Base-by-base conservation (phyloP, 1,140 invertebrate species). In the Aphidius gifuensis region DNA sequence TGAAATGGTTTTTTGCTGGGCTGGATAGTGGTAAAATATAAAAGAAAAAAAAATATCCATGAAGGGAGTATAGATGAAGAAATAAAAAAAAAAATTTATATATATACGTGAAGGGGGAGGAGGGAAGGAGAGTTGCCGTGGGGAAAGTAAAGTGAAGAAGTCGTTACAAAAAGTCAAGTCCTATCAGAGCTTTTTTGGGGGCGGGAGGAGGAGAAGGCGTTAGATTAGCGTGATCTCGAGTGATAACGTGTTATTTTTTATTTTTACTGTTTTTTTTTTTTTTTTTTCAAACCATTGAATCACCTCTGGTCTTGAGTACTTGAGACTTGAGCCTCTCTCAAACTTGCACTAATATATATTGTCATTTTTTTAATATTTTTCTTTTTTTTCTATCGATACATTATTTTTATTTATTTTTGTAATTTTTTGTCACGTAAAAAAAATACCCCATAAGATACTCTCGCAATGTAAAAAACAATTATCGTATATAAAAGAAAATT, bases 161-260 rank as follows among this genome's bases (percentile, higher is more conserved):
- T 76, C 71, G 73, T 77, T 73, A 71, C 63, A 75, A 79, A 79
- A 79, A 77, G 75, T 77, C 73, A 70, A 70, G 75, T 71, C 65
- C 68, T 69, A 74, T 78, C 74, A 73, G 70, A 64, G 58, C 16
- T 16, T 16, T 16, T 32, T 4, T 32, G 23, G 69, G 62, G 32
- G 56, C 11, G 9, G 70, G 71, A 23, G 7, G 21, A 21, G 69
- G 72, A 71, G 70, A 70, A 79, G 70, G 69, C 69, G 70, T 74
- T 70, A 79, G 76, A 80, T 80, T 80, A 79, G 77, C 75, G 75
- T 79, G 76, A 79, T 79, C 76, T 79, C 71, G 67, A 70, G 71
- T 75, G 77, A 79, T 79, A 77, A 74, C 74, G 73, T 75, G 74
- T 47, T 67, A 61, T 64, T 59, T 61, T 64, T 68, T 48, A 16